Base-by-base conservation (phyloP, 2,797 vertebrate species). In the Catamblyrhynchus diadema region DNA sequence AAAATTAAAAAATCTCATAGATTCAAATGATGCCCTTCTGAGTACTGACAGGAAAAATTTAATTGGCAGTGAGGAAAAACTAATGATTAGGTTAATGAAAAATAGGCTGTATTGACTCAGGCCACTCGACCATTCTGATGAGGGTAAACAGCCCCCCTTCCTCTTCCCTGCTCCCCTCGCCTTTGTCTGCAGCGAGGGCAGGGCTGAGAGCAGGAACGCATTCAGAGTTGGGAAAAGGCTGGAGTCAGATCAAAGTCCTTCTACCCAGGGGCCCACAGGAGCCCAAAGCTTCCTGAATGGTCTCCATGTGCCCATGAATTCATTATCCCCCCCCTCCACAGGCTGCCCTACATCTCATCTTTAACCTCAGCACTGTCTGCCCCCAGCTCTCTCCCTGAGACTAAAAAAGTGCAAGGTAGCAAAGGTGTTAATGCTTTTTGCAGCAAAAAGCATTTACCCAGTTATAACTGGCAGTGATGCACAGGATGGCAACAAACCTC, bases 191-290 rank as follows among this genome's bases (percentile, higher is more conserved):
- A 1, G 1, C 1, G 19, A 91, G 5, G 11, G 90, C 71, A 33
- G 81, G 62, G 65, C 95, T 93, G 86, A 70, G 92, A 94, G 91
- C 93, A 83, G 47, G 42, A 57, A 78, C 19, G 1, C 53, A 32
- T 90, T 81, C 64, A 62, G 65, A 69, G 82, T 60, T 93, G 89
- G 90, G 88, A 95, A 97, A 95, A 91, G 88, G 69, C 91, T 94
- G 87, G 92, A 91, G 67, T 79, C 33, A 69, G 56, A 91, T 96
- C 87, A 93, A 95, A 88, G 86, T 67, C 73, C 86, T 81, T 86
- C 75, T 53, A 59, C 4, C 30, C 72, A 51, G 94, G 78, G 81
- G 79, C 91, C 67, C 44, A 6, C 12, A 6, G 1, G 57, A 91
- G 71, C 60, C 70, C 82, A 78, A 7, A 10, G 4, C 70, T 60